A percentile compares a stretch with the other conserved stretches of the same genome.
Conservation (phyloP, 2,888 invertebrate species). For the Amiota mariae region DNA sequence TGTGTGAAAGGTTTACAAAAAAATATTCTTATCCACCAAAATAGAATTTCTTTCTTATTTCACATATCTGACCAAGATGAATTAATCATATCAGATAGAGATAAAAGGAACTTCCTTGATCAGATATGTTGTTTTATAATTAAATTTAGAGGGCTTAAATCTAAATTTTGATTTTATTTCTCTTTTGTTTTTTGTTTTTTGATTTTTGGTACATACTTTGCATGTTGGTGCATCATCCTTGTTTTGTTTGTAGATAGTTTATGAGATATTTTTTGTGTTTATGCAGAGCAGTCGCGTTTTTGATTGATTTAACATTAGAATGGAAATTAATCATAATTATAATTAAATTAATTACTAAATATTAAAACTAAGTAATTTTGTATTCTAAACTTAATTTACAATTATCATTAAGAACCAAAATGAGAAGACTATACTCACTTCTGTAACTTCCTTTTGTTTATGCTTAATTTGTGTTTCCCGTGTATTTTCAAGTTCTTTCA, state of each 20-base stretch:
- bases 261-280: constrained; percentile 25
- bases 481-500: constrained; percentile 76
- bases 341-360: constrained; percentile 27
- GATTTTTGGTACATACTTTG: constrained; percentile 35
- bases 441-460: constrained; percentile 67
- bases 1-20: too few relatives aligned
- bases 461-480: constrained; percentile 65
- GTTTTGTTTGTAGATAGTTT: constrained; percentile 29
- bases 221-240: constrained; percentile 21
- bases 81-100: too few relatives aligned
- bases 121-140: too few relatives aligned
- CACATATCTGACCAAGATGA: not conserved
- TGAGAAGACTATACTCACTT: constrained; percentile 53
- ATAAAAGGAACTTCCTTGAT: too few relatives aligned
- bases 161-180: too few relatives aligned
- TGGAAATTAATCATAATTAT: constrained; percentile 26
- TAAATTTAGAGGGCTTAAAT: too few relatives aligned
- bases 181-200: not conserved
- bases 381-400: not conserved
- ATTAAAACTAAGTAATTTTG: not conserved
- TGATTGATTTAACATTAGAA: constrained; percentile 5
- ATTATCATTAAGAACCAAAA: not conserved
- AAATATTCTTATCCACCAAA: not conserved
- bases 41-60: not conserved
- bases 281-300: constrained; percentile 26